Evolutionary conservation across 2,797 vertebrate species (phyloP).

Genomic region (Chromobotia macracanthus): DNA sequence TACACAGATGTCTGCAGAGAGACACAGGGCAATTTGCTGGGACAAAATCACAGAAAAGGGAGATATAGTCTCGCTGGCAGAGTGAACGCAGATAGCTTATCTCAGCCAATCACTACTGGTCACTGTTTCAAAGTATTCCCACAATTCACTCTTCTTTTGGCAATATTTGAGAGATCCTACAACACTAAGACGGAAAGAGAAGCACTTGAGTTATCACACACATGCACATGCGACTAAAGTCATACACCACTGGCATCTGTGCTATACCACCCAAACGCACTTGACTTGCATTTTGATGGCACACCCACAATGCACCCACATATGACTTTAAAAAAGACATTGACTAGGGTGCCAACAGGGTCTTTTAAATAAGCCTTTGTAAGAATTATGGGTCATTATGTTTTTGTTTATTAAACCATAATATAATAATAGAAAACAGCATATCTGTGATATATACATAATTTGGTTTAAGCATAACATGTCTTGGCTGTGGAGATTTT

Average conservation of each 20-base stretch:
- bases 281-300: constrained; percentile 4
- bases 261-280: constrained; percentile 31
- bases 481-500: too few species aligned
- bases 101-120: constrained; percentile 65
- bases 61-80: constrained; percentile 50
- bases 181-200: constrained; percentile 2
- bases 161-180: not conserved
- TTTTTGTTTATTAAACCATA: too few species aligned
- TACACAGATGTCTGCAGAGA: constrained; percentile 23
- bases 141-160: constrained; percentile 48
- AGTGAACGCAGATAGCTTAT: constrained; percentile 71
- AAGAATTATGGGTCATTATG: constrained; percentile 62
- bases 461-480: too few species aligned
- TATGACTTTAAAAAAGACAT: constrained; percentile 38
- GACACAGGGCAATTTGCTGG: constrained; percentile 38
- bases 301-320: constrained; percentile 10
- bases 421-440: too few species aligned
- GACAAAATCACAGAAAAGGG: constrained; percentile 27
- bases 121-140: constrained; percentile 65
- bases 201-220: constrained; percentile 23
- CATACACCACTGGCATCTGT: constrained; percentile 24
- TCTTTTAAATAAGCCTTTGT: constrained; percentile 54
- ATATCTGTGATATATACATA: too few species aligned
- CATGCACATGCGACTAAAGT: constrained; percentile 7
- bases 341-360: constrained; percentile 50